Conservation (phyloP, 2,113 vertebrate species). For the Vidua chalybeata region DNA sequence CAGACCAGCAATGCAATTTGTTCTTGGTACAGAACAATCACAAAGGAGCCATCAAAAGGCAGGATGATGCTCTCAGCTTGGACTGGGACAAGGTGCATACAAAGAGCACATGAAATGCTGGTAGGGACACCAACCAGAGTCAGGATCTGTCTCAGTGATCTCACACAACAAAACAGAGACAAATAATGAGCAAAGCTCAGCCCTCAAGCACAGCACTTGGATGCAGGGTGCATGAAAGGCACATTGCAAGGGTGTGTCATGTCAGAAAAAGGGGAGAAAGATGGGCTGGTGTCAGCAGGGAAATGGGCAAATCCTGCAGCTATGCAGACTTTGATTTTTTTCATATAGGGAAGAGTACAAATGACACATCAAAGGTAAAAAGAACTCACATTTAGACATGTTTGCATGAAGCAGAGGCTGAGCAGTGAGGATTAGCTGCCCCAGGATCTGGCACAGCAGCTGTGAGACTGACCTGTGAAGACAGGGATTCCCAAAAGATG, state of each 20-base stretch:
- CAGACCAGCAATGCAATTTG: background rate
- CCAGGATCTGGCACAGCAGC: background rate
- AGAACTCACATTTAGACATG: background rate
- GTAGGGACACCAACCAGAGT: background rate
- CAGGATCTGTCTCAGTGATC: rapidly evolving
- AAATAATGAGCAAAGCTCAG: background rate
- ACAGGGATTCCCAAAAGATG: background rate
- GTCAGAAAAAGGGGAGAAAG: background rate
- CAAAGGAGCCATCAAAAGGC: background rate
- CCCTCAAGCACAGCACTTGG: background rate
- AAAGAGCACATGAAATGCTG: background rate
- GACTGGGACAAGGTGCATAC: rapidly evolving
- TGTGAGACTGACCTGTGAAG: background rate
- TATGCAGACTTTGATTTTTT: background rate
- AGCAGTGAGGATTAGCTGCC: background rate
- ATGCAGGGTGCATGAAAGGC: background rate
- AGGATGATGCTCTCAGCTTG: rapidly evolving
- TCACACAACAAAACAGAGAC: background rate
- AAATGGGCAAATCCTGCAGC: background rate
- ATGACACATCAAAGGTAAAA: background rate
- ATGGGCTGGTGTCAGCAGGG: background rate
- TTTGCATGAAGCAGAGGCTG: background rate
- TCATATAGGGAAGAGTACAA: background rate
- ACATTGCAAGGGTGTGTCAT: background rate
- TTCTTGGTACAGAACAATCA: background rate